Conservation (phyloP, 2,113 vertebrate species). For the Saimiri boliviensis region DNA sequence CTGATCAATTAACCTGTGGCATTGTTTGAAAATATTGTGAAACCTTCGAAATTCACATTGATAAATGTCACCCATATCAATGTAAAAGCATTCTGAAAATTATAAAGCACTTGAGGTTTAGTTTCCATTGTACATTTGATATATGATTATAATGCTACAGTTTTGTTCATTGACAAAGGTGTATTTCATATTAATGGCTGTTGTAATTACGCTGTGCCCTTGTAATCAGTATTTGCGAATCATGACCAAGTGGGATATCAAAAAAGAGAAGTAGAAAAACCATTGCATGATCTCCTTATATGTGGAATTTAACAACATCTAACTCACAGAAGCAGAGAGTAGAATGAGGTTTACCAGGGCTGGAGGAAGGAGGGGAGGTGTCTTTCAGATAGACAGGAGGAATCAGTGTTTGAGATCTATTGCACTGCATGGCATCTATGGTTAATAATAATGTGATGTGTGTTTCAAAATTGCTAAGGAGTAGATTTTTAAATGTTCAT, state of each 20-base stretch:
- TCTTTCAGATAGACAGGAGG: background rate
- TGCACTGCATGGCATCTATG: background rate
- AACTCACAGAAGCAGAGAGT: background rate
- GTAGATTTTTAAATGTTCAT: background rate
- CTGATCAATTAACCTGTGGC: background rate
- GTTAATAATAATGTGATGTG: background rate
- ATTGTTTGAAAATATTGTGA: background rate
- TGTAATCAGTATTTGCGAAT: background rate
- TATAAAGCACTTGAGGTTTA: background rate
- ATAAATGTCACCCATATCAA: background rate
- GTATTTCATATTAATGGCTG: background rate
- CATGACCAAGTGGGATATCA: background rate
- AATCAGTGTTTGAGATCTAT: background rate
- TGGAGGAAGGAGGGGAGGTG: accelerated
- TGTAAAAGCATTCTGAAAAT: too few relatives aligned
- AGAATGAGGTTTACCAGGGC: background rate
- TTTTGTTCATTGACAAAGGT: background rate
- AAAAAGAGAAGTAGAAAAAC: background rate
- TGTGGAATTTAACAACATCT: background rate
- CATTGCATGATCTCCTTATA: background rate
- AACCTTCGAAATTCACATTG: background rate
- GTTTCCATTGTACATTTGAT: background rate
- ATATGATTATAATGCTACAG: background rate
- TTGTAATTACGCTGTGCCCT: background rate
- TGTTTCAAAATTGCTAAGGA: background rate